Evolutionary conservation across 2,113 vertebrate species (phyloP).

Genomic region (Andinoacara biseriatus): DNA sequence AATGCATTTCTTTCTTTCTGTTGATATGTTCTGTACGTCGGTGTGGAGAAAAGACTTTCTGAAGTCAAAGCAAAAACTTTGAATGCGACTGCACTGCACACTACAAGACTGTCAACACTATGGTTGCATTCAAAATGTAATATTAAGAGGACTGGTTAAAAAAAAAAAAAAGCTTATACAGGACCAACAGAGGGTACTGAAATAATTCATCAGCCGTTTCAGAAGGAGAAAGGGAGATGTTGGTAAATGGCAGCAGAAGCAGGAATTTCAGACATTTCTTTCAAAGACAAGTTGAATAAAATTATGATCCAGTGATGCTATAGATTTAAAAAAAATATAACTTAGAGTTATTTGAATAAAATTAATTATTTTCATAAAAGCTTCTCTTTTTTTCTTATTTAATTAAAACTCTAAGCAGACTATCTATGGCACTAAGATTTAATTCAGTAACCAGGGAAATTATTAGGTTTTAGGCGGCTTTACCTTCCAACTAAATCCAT

Average conservation of each 20-base stretch:
- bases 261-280: constrained; percentile 15
- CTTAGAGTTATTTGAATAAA: constrained; percentile 8
- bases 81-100: constrained; percentile 56
- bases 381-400: constrained; percentile 17
- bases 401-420: constrained; percentile 8
- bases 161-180: constrained; percentile 25
- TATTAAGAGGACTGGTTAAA: constrained; percentile 3
- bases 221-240: constrained; percentile 16
- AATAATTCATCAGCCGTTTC: constrained; percentile 53
- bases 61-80: constrained; percentile 53
- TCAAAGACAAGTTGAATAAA: constrained; percentile 25
- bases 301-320: neutral
- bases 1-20: constrained; percentile 25
- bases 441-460: constrained; percentile 33
- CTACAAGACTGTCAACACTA: constrained; percentile 74
- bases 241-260: constrained; percentile 39
- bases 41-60: constrained; percentile 31
- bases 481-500: constrained; percentile 45
- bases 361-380: constrained; percentile 22
- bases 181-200: constrained; percentile 20
- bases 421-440: constrained; percentile 37
- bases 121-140: constrained; percentile 64
- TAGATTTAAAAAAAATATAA: neutral
- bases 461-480: constrained; percentile 33
- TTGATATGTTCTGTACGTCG: constrained; percentile 53